Base-by-base conservation (phyloP, 2,797 vertebrate species). In the Oreochromis mossambicus region DNA sequence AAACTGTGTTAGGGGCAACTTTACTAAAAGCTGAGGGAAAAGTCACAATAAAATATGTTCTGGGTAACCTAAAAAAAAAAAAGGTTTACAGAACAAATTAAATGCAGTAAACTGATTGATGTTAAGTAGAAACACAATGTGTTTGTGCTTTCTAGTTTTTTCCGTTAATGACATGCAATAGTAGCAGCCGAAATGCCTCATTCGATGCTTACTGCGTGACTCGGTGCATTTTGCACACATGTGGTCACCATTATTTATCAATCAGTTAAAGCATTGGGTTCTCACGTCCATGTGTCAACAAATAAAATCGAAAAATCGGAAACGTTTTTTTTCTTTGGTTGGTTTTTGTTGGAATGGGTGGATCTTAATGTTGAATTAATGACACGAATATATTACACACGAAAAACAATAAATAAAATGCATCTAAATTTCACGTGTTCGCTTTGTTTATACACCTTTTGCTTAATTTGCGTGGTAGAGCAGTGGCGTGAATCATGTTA, bases 371-470 rank as follows among this genome's bases (percentile, higher is more conserved):
- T 7, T 17, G 21, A 24, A 46, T 8, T 46, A 73, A 19, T 1
- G 2, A 17, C 24, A 5, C 3, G 1, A 70, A 3, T 70, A 70
- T 6, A 7, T 73, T 73, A 32, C 43, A 73, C 14, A 12, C 2
- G 0, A 26, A 41, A 73, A 11, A 48, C 15, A 0, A 46, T 29
- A 48, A 29, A 19, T 48, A 32, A 48, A 29, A 73, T 48, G 10
- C 24, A 46, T 48, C 43, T 29, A 2, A 29, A 46, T 8, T 0
- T 78, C 0, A 32, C 15, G 8, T 36, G 1, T 46, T 36, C 3
- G 0, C 13, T 54, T 15, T 29, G 12, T 80, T 46, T 41, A 19
- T 54, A 17, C n/a, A 76, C 52, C 11, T 52, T 26, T 15, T n/a
- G 5, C 11, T 70, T 46, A 4, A 51, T 21, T 8, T 79, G 24